Evolutionary conservation across 2,113 vertebrate species (phyloP), one percentile per base, ranked within the genome.

Genomic region (Phycodurus eques): DNA sequence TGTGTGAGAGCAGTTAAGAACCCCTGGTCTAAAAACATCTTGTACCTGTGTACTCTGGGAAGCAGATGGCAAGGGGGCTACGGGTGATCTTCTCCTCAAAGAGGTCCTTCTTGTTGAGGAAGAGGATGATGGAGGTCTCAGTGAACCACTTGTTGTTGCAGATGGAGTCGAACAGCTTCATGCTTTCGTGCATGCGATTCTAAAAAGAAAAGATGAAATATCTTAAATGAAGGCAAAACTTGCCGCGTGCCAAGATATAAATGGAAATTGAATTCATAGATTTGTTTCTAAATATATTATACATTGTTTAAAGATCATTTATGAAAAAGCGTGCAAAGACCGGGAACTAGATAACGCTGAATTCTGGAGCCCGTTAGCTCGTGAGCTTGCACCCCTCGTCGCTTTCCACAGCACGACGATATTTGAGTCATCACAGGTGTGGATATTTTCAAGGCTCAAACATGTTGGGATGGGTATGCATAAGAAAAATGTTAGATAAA

Each of bases 111-210:
- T 99, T 99, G 91, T 99, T 99, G 88, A 99, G 98, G 91, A 99
- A 99, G 76, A 99, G 96, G 90, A 99, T 99, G 93, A 99, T 99
- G 88, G 98, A 99, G 0, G 97, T 99, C 91, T 99, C 98, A 0
- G 96, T 99, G 93, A 99, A 99, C 97, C 98, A 99, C 87, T 99
- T 99, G 93, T 99, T 99, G 94, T 99, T 99, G 85, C 98, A 99
- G 92, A 99, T 99, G 82, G 96, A 98, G 91, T 99, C 98, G 0
- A 99, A 99, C 53, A 99, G 93, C 92, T 99, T 99, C 98, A 99
- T 99, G 93, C 98, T 99, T 89, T 99, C 98, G 0, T 99, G 98
- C 98, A 99, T 99, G 27, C 98, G 98, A 80, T 99, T 99, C 98
- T 99, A 19, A 59, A 57, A 44, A 77, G 67, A 3, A 68, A 11